A percentile compares a stretch with the other conserved stretches of the same genome.
Evolutionary conservation across 2,888 invertebrate genomes (phyloP).

Genomic region (Frankliniella intonsa): DNA sequence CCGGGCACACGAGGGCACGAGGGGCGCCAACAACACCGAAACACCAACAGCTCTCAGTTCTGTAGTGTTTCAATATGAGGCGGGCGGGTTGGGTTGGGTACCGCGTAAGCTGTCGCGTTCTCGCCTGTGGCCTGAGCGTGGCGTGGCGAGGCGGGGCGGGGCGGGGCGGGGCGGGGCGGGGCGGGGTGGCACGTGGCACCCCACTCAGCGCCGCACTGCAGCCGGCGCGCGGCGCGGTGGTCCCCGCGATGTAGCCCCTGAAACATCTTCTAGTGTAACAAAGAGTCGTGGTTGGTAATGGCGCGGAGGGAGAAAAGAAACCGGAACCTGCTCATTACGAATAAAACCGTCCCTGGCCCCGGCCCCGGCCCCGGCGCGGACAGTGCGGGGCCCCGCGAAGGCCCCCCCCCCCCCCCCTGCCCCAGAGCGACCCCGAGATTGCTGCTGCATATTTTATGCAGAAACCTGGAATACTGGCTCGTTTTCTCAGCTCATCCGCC

Average conservation of each 20-base stretch:
- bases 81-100: too few relatives aligned
- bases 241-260: background rate
- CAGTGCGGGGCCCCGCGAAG: too few relatives aligned
- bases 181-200: background rate
- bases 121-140: too few relatives aligned
- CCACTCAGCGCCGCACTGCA: background rate
- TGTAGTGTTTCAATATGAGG: background rate
- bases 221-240: background rate
- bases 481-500: background rate
- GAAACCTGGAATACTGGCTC: background rate
- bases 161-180: background rate
- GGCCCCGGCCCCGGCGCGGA: too few relatives aligned
- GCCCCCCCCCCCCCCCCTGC: too few relatives aligned
- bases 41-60: background rate
- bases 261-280: too few relatives aligned
- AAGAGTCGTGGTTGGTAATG: background rate
- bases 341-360: background rate
- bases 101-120: too few relatives aligned
- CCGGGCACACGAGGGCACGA: too few relatives aligned
- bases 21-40: background rate
- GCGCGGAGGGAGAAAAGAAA: background rate
- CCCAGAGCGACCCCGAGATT: background rate
- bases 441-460: constrained; percentile 22
- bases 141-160: too few relatives aligned
- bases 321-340: constrained; percentile 15